phyloP scores from a whole-genome alignment of 2,797 vertebrate genomes.

The Acridotheres tristis region DNA sequence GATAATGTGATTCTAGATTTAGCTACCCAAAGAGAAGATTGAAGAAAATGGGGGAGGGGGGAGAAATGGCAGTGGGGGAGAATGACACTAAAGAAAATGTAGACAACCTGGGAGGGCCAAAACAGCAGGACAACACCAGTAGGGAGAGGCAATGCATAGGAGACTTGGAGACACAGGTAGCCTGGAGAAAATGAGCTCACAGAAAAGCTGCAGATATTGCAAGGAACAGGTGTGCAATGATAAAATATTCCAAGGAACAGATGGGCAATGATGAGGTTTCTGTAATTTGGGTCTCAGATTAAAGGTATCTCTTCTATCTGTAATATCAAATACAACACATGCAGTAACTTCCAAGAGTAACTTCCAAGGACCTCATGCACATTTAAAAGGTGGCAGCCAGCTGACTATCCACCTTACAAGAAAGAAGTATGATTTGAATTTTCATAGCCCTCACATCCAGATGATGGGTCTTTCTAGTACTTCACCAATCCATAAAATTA shows the following conservation, averaged over 20 bases:
- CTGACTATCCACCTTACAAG: neutral
- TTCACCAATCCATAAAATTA: neutral
- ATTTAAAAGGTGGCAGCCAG: neutral
- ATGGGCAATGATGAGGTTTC: neutral
- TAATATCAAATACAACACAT: neutral
- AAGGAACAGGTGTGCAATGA: neutral
- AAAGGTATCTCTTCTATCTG: neutral
- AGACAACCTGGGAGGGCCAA: neutral
- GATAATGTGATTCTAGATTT: neutral
- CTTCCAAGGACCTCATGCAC: neutral
- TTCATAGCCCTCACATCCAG: neutral
- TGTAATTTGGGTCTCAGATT: accelerated
- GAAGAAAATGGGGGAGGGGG: neutral
- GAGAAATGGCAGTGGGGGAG: accelerated
- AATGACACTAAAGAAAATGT: neutral
- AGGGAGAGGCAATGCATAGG: neutral
- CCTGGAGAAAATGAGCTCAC: neutral
- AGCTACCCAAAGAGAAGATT: neutral
- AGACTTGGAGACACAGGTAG: neutral
- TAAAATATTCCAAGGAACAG: neutral
- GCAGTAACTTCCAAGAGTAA: neutral
- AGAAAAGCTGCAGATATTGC: neutral
- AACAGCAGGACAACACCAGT: neutral
- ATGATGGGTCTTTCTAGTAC: neutral
- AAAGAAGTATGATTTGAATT: neutral